phyloP scores from a whole-genome alignment of 1,140 invertebrate genomes.

The Heliconius melpomene region DNA sequence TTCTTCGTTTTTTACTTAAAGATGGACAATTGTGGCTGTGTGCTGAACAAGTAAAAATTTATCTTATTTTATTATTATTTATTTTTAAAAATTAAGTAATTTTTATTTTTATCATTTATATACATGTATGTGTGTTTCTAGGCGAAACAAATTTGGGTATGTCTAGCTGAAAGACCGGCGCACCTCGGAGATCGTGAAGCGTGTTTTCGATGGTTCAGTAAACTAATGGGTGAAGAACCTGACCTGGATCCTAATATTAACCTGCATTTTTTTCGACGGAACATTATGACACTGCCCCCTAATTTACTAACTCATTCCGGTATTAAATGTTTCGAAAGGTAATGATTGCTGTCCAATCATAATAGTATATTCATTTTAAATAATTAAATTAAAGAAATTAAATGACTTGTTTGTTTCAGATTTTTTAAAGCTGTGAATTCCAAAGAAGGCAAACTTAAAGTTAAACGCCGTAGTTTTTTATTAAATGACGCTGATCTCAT shows the following conservation, averaged over 20 bases:
- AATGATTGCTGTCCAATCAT: conserved; percentile 13
- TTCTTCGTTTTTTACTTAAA: conserved; percentile 94
- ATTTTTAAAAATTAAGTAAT: not conserved
- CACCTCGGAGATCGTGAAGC: conserved; percentile 96
- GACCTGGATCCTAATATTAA: conserved; percentile 98
- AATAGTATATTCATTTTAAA: not conserved
- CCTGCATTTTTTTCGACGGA: conserved; percentile 97
- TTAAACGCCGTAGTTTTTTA: conserved; percentile 91
- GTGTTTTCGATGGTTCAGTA: conserved; percentile 99
- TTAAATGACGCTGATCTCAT: conserved; percentile 95
- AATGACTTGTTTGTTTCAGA: conserved; percentile 68
- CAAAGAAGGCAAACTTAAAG: conserved; percentile 95
- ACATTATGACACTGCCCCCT: conserved; percentile 96
- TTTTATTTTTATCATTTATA: not conserved
- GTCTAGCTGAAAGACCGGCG: conserved; percentile 95
- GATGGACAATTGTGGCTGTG: conserved; percentile 98
- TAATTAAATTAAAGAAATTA: not conserved
- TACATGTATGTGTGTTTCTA: conserved; percentile 33
- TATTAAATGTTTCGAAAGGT: conserved; percentile 90
- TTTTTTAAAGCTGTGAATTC: conserved; percentile 99
- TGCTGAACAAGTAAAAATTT: conserved; percentile 87
- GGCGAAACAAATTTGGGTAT: conserved; percentile 98
- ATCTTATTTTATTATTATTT: not conserved
- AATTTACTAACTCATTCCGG: conserved; percentile 96
- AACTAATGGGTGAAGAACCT: conserved; percentile 98